Evolutionary conservation across 2,888 invertebrate species (phyloP), one percentile per base, ranked within the genome.

Genomic region (Pachymerium ferrugineum): DNA sequence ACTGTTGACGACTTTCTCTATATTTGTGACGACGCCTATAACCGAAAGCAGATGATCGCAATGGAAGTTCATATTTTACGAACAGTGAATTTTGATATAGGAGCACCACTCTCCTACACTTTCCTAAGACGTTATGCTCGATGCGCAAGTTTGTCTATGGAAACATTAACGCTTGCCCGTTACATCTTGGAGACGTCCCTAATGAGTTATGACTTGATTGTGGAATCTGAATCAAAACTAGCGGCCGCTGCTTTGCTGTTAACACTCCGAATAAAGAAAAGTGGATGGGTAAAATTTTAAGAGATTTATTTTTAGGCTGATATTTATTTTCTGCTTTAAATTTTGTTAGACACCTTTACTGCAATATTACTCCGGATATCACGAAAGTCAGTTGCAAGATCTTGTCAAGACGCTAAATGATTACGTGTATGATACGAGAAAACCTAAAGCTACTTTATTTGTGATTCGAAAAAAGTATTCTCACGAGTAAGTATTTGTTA

Each of bases 11-110:
- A 99, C 82, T 97, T 98, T 83, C 86, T 97, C 75, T 97, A 96
- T 84, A 93, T 98, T 81, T 97, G 97, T 84, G 97, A 98, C 84
- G 94, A 96, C 78, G 94, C 94, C 31, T 99, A 97, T 85, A 87
- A 88, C 8, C 88, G 91, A 75, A 86, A 87, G 75, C 93, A 97
- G 82, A 86, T 99, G 75, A 87, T 96, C 74, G 85, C 87, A 77
- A 97, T 97, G 94, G 99, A 99, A 86, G 90, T 90, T 78, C 88
- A 87, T 80, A 87, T 99, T 74, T 85, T 99, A 71, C 89, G 89
- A 80, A 86, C 89, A 6, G 86, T 97, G 74, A 89, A 91, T 80
- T 99, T 91, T 83, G 93, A 98, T 83, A 87, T 99, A 77, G 96
- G 97, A 75, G 89, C 94, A 78, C 98, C 99, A n/a, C 86, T 99